phyloP scores from a whole-genome alignment of 2,113 vertebrate species.

The Rissa tridactyla region DNA sequence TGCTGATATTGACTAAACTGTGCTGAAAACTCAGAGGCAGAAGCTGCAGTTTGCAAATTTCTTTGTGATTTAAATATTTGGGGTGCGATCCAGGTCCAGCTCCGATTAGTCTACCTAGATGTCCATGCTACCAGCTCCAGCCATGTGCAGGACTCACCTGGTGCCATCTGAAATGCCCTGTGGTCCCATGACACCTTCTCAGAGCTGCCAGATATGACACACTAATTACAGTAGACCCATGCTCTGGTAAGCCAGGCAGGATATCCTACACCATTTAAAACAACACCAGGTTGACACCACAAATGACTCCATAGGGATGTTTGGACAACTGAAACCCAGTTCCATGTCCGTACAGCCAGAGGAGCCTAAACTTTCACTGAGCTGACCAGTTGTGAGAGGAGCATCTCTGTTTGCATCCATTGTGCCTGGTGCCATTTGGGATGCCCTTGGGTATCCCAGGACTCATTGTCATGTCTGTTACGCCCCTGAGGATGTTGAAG shows the following conservation, averaged over 20 bases:
- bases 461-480: not conserved
- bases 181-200: not conserved
- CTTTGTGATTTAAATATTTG: not conserved
- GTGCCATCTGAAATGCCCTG: not conserved
- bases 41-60: not conserved
- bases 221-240: not conserved
- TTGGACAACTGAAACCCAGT: not conserved
- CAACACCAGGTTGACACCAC: not conserved
- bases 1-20: not conserved
- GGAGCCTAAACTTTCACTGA: not conserved
- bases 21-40: not conserved
- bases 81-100: not conserved
- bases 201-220: not conserved
- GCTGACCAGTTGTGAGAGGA: not conserved
- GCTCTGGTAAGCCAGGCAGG: not conserved
- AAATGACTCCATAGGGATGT: not conserved
- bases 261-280: not conserved
- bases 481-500: not conserved
- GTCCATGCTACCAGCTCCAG: not conserved
- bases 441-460: not conserved
- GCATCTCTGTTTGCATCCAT: not conserved
- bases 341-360: not conserved
- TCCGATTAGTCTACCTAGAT: not conserved
- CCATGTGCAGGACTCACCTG: not conserved
- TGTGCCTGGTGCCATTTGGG: not conserved